Base-by-base conservation (phyloP, 2,113 vertebrate genomes). In the Camarhynchus parvulus region DNA sequence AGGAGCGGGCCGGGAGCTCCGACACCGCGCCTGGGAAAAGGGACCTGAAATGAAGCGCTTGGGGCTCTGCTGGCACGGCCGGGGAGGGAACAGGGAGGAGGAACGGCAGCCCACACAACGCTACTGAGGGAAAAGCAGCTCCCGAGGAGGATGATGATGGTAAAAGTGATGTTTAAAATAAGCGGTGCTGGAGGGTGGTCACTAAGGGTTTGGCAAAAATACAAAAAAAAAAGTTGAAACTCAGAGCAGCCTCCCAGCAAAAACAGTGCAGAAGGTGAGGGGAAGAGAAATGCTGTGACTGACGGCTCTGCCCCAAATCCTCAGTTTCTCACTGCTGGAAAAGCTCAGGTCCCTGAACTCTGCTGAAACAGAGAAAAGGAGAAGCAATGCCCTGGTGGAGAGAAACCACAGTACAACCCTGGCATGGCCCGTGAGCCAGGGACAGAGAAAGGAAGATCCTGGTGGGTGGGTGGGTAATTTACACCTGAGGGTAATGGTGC, bases 371-470 rank as follows among this genome's bases (percentile, higher is more conserved):
- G 30, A 42, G 27, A 19, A 35, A 20, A 47, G 28, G 24, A 25
- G 14, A 18, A 35, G 56, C 13, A 62, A 2, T 8, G 3, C 25
- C 46, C 11, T 6, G 11, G 11, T 7, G 35, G 46, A 61, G 4
- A 27, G 28, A 83, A 91, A 17, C 17, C n/a, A 21, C 11, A 1
- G 35, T 0, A 30, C 14, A 31, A 31, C 37, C 13, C 28, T 9
- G 33, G 41, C 28, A 33, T 10, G 13, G n/a, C 13, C 30, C 0
- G 0, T 0, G 37, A 83, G 41, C 13, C 52, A 25, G 37, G 0
- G 1, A 8, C 2, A 2, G 50, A 44, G 39, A 18, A 44, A 39
- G 56, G 44, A 22, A 24, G 0, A 46, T 37, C 28, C n/a, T 46
- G 2, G 1, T 2, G 22, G 44, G 17, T 15, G 61, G 20, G 55